A percentile compares a stretch with the other conserved stretches of the same genome.
Evolutionary conservation across 2,888 invertebrate genomes (phyloP).

Genomic region (Hymenopus coronatus): DNA sequence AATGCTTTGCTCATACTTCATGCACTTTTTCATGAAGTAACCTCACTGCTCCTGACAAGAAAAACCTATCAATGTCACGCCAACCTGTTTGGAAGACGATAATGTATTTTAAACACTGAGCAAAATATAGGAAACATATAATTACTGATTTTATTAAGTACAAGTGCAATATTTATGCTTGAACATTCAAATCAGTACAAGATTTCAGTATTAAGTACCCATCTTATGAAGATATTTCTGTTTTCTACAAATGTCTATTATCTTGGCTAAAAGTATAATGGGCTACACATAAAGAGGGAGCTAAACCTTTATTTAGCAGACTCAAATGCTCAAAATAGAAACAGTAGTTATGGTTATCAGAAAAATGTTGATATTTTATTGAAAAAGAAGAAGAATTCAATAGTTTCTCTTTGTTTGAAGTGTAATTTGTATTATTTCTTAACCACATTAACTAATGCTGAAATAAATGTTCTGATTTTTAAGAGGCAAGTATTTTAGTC

Average conservation of each 20-base stretch:
- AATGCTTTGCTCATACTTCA: neutral
- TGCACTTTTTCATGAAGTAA: neutral
- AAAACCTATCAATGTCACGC: slow-evolving; percentile 12
- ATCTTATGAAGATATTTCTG: neutral
- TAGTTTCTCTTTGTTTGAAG: neutral
- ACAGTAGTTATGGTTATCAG: neutral
- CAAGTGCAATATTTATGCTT: neutral
- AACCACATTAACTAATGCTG: no score
- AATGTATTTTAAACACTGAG: slow-evolving; percentile 16
- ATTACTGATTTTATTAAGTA: neutral
- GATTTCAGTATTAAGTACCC: neutral
- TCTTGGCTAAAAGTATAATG: neutral
- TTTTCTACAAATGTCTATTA: neutral
- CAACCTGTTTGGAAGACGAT: slow-evolving; percentile 23
- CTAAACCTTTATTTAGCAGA: neutral
- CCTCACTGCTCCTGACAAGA: slow-evolving; percentile 2
- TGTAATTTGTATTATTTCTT: neutral
- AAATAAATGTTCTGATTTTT: neutral
- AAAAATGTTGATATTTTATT: neutral
- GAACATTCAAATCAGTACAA: neutral
- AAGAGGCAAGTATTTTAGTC: neutral
- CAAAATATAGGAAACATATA: slow-evolving; percentile 18
- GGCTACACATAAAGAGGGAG: neutral
- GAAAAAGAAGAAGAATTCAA: neutral
- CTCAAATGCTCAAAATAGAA: neutral